These are phyloP conservation scores for Pterostichus niger DNA, from an alignment of 2,888 invertebrate genomes.

Conservation along the genomic window DNA sequence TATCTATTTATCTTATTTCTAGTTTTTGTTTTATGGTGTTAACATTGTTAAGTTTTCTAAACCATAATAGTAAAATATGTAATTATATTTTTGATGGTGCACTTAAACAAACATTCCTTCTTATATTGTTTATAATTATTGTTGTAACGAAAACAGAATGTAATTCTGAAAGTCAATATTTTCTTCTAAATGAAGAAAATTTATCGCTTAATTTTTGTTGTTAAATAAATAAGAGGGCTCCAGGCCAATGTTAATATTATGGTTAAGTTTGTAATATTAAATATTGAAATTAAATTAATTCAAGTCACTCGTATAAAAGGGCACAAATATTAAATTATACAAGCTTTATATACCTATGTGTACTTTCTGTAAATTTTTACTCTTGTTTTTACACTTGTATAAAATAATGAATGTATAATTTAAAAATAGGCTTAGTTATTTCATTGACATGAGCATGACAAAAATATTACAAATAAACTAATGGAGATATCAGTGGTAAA, in stretches of 20 bases:
- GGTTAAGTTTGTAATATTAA: conserved; percentile 39
- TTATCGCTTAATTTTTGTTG: conserved; percentile 34
- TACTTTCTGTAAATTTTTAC: conserved; percentile 55
- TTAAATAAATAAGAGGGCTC: conserved; percentile 25
- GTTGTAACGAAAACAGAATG: conserved; percentile 26
- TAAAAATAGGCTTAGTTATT: conserved; percentile 51
- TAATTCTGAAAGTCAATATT: conserved; percentile 40
- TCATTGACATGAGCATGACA: not conserved
- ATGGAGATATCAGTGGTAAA: conserved; percentile 27
- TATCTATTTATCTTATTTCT: conserved; percentile 22
- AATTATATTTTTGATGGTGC: conserved; percentile 39
- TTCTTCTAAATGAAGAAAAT: conserved; percentile 38
- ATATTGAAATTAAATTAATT: conserved; percentile 48
- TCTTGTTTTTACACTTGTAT: conserved; percentile 44
- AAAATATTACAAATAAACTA: conserved; percentile 15
- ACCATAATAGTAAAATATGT: conserved; percentile 3
- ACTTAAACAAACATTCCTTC: conserved; percentile 20
- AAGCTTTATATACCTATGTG: conserved; percentile 55
- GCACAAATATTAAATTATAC: conserved; percentile 62
- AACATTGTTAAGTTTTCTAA: conserved; percentile 1
- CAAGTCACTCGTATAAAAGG: conserved; percentile 59
- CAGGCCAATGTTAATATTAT: conserved; percentile 34
- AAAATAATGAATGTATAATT: conserved; percentile 48
- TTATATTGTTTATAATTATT: conserved; percentile 36
- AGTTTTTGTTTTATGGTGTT: conserved; percentile 4